A percentile compares a stretch with the other conserved stretches of the same genome.
These are phyloP conservation scores for Epizoanthus rinbou DNA, from an alignment of 92 coral and sea anemone species.

Conservation along the genomic window DNA sequence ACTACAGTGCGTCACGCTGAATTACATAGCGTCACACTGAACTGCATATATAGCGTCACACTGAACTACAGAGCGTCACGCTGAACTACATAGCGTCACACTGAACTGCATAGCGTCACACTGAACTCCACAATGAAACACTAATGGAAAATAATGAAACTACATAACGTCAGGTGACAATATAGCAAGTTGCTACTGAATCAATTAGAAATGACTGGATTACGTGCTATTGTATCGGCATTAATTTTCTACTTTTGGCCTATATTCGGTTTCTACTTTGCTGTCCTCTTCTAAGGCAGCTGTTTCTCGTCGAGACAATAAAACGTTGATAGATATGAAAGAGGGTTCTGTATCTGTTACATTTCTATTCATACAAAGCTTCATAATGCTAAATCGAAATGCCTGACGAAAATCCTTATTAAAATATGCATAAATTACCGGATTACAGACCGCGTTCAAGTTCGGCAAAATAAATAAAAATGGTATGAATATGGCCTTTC, in stretches of 20 bases:
- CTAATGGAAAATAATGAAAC: no score
- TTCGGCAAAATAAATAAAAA: constrained; percentile 24
- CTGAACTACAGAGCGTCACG: no score
- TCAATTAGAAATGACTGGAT: no score
- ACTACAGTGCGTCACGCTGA: no score
- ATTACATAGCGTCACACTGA: no score
- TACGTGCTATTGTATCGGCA: neutral
- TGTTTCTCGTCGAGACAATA: constrained; percentile 6
- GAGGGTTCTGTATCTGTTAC: neutral
- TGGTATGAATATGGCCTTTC: constrained; percentile 31
- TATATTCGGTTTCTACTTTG: neutral
- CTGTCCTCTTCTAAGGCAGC: neutral
- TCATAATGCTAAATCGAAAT: constrained; percentile 14
- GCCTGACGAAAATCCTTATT: constrained; percentile 33
- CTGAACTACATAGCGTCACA: no score
- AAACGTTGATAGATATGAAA: neutral
- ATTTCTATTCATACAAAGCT: constrained; percentile 1
- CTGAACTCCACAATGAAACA: no score
- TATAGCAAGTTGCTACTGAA: no score
- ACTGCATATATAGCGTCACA: no score
- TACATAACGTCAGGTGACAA: no score
- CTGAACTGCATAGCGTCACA: no score
- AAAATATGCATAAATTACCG: constrained; percentile 37
- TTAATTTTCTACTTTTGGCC: neutral
- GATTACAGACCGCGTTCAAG: constrained; percentile 33